Conservation (phyloP, 2,113 vertebrate species). For the Oenanthe oenanthe region DNA sequence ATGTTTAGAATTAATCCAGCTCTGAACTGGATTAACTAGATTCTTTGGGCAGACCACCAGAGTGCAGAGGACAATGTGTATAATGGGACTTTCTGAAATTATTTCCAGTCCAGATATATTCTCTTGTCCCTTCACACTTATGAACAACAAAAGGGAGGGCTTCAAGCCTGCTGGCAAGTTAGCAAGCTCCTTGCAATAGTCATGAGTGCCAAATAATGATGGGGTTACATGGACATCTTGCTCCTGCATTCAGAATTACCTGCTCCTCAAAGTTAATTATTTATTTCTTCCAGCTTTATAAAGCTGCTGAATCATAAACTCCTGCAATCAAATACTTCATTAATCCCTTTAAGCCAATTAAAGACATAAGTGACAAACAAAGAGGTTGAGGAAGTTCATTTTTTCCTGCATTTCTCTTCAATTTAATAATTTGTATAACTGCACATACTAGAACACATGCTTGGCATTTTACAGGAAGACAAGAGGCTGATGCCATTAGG, state of each 20-base stretch:
- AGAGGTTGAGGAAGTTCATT: background rate
- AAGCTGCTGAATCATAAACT: background rate
- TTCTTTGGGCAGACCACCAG: background rate
- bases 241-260: background rate
- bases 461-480: background rate
- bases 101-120: conserved; percentile 13
- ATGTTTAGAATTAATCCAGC: conserved; percentile 9
- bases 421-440: background rate
- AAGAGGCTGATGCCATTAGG: background rate
- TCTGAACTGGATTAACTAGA: conserved; percentile 16
- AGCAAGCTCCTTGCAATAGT: background rate
- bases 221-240: background rate
- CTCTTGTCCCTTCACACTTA: conserved; percentile 14
- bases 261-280: background rate
- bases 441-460: background rate
- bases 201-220: background rate
- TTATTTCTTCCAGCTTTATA: background rate
- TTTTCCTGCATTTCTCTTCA: background rate
- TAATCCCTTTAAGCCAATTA: background rate
- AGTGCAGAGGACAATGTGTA: background rate
- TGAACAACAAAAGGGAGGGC: background rate
- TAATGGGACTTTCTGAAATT: conserved; percentile 30
- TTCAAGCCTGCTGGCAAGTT: conserved; percentile 1
- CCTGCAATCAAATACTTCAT: background rate
- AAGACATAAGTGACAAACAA: background rate